Evolutionary conservation across 2,888 invertebrate genomes (phyloP).

Genomic region (Fragum whitleyi): DNA sequence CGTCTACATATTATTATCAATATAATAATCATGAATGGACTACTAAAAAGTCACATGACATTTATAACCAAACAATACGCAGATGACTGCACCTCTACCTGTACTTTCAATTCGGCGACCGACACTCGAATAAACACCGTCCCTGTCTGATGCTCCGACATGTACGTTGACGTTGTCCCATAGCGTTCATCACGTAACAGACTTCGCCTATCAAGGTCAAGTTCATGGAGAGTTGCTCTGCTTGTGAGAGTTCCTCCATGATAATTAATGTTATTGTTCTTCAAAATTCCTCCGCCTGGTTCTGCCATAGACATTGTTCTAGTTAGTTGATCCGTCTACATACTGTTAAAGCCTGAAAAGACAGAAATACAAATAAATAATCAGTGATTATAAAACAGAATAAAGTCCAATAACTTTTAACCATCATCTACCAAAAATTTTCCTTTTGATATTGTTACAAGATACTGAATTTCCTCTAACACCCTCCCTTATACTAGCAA

Average conservation of each 20-base stretch:
- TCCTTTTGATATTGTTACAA: no score
- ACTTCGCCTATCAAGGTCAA: conserved; percentile 36
- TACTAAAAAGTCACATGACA: neutral
- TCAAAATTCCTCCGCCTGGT: neutral
- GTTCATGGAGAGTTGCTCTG: conserved; percentile 4
- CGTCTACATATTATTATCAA: no score
- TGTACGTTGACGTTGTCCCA: conserved; percentile 51
- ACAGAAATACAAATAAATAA: neutral
- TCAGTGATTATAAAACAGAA: no score
- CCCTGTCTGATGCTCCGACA: conserved; percentile 75
- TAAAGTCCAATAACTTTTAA: no score
- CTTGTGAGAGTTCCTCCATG: conserved; percentile 7
- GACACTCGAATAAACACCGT: conserved; percentile 83
- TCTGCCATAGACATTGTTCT: neutral
- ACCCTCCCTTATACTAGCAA: no score
- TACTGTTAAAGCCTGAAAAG: neutral
- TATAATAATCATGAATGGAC: no score
- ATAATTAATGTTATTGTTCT: neutral
- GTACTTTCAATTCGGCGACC: conserved; percentile 83
- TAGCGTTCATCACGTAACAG: conserved; percentile 52
- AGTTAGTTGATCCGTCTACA: neutral
- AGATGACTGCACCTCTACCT: conserved; percentile 71
- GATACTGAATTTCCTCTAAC: no score
- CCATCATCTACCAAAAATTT: no score
- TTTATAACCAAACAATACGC: conserved; percentile 8